Conservation (phyloP, 2,113 vertebrate species). For the Syngnathus floridae region DNA sequence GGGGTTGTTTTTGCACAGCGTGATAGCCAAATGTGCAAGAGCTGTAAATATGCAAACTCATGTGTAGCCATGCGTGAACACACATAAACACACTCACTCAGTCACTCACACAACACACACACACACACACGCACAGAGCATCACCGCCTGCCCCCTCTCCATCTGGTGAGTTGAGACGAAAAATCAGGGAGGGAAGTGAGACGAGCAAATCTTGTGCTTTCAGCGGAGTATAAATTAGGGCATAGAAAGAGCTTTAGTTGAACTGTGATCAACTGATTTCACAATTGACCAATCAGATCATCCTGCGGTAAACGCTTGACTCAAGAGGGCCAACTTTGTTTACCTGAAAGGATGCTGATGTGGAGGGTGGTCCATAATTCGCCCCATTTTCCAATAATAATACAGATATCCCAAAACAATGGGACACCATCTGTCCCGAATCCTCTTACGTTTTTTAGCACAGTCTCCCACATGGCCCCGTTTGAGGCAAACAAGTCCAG, state of each 20-base stretch:
- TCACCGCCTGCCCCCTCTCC: conserved; percentile 60
- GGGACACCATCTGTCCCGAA: conserved; percentile 61
- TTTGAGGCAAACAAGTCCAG: conserved; percentile 50
- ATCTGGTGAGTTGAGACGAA: conserved; percentile 53
- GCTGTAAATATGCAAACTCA: conserved; percentile 61
- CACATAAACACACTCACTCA: conserved; percentile 16
- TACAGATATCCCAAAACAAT: conserved; percentile 61
- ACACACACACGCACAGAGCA: conserved; percentile 16
- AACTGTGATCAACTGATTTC: conserved; percentile 19
- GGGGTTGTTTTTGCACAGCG: background rate
- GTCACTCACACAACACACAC: background rate
- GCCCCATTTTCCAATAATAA: conserved; percentile 47
- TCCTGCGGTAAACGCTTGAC: conserved; percentile 8
- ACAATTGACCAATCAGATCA: conserved; percentile 27
- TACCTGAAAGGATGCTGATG: conserved; percentile 18
- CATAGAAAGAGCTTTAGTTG: conserved; percentile 4
- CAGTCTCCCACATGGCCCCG: conserved; percentile 45
- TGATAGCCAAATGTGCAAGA: conserved; percentile 34
- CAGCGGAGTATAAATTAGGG: conserved; percentile 1
- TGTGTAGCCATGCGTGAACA: conserved; percentile 47
- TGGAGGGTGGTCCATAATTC: conserved; percentile 11
- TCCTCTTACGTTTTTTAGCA: conserved; percentile 67
- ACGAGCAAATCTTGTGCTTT: conserved; percentile 1
- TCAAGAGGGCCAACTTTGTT: conserved; percentile 23
- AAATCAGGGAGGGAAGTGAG: conserved; percentile 9